Evolutionary conservation across 1,140 invertebrate species (phyloP).

Genomic region (Drosophila kohkoa): DNA sequence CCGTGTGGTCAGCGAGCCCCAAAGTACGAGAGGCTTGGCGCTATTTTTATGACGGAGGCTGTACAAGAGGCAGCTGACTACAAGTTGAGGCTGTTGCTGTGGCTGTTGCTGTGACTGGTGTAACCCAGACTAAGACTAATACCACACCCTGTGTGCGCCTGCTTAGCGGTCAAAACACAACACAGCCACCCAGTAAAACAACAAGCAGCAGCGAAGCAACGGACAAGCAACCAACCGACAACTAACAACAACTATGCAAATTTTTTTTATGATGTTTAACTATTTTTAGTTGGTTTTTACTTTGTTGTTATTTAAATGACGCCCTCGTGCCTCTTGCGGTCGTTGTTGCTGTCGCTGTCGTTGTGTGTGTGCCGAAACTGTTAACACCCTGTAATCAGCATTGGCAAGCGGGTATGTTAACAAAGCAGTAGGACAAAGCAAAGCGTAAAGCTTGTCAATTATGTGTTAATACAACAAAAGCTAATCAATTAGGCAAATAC

Average conservation of each 20-base stretch:
- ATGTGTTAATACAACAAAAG: not conserved
- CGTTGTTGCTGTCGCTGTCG: constrained; percentile 16
- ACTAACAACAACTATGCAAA: constrained; percentile 76
- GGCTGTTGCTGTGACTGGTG: constrained; percentile 31
- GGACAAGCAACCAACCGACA: constrained; percentile 39
- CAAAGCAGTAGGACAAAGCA: not conserved
- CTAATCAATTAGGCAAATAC: not conserved
- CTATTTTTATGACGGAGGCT: constrained; percentile 72
- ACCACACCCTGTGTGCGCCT: constrained; percentile 59
- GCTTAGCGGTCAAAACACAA: constrained; percentile 28
- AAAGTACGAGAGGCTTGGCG: constrained; percentile 62
- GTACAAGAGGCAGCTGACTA: constrained; percentile 33
- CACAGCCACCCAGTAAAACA: not conserved
- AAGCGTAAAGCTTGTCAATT: not conserved
- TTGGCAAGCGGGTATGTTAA: not conserved
- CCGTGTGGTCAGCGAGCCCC: constrained; percentile 15
- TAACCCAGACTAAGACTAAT: constrained; percentile 38
- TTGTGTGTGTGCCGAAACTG: constrained; percentile 61
- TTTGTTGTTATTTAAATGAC: constrained; percentile 81
- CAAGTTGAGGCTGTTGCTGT: constrained; percentile 21
- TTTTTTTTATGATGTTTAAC: constrained; percentile 80
- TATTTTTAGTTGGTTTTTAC: constrained; percentile 76
- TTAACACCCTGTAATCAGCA: constrained; percentile 17
- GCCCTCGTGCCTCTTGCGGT: constrained; percentile 49
- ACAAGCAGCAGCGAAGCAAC: constrained; percentile 5